phyloP scores from a whole-genome alignment of 2,113 vertebrate genomes.

The Accipiter cooperii region DNA sequence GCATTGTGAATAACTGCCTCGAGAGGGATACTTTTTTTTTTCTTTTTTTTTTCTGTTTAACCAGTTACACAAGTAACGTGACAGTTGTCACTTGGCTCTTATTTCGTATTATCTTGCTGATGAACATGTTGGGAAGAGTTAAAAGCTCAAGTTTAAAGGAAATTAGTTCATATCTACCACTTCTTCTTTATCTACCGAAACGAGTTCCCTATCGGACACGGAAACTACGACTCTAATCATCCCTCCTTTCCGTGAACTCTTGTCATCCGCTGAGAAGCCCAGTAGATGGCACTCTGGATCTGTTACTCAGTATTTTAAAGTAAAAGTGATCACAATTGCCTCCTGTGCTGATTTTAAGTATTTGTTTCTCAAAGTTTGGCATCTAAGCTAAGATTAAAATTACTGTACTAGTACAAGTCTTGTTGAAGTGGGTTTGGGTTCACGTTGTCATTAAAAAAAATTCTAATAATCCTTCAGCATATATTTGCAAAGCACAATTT shows the following conservation, averaged over 20 bases:
- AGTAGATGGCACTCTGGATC: constrained; percentile 37
- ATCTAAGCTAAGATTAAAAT: neutral
- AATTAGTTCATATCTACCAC: neutral
- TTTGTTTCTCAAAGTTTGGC: neutral
- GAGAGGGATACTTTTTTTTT: neutral
- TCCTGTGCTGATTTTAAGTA: neutral
- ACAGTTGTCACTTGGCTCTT: neutral
- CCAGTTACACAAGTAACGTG: neutral
- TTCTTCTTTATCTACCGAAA: neutral
- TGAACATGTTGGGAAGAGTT: neutral
- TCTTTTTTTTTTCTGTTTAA: neutral
- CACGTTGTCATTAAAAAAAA: neutral
- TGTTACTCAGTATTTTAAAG: neutral
- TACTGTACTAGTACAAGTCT: neutral
- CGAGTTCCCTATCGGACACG: neutral
- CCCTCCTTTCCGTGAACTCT: neutral
- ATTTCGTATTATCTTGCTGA: neutral
- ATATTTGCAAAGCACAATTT: neutral
- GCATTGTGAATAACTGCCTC: neutral
- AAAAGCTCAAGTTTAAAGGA: neutral
- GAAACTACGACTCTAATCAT: accelerated
- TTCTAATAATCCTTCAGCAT: neutral
- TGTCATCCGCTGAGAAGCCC: neutral
- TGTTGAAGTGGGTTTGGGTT: neutral
- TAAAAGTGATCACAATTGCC: accelerated